Evolutionary conservation across 37 sponge, comb jelly and placozoan genomes (phyloP), one percentile per base, ranked within the genome.

Genomic region (Halisarca cf. caerulea): DNA sequence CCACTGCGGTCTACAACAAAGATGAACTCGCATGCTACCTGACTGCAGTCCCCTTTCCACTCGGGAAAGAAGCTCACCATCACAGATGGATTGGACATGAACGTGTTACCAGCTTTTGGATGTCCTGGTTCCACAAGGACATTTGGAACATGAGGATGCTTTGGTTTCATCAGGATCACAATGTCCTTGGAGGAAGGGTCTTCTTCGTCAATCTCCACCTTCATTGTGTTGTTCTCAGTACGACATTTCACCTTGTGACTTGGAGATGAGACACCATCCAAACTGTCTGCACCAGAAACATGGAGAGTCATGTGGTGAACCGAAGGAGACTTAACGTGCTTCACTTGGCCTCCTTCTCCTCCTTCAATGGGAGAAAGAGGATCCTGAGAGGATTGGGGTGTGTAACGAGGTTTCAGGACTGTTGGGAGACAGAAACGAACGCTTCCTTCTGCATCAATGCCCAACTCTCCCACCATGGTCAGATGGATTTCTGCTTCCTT

Each of bases 1-100:
- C 94, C 94, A 82, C 94, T 93, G 24, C 88, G 82, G 40, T 93
- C 90, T 28, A 93, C 81, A 3, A 93, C 77, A 39, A 93, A 93
- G 15, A 93, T 45, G 35, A 88, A 90, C 86, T 93, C 94, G 53
- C 93, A 82, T 2, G 86, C 72, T 36, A 69, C 83, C 58, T 90
- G 81, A 59, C 58, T 32, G 25, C 30, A 30, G 25, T 74, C 69
- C 0, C 40, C 47, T 2, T 58, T 21, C 40, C 85, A 82, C 79
- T 88, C 59, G 18, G 92, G 92, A 55, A 88, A 88, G 84, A 92
- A 92, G 81, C 59, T 86, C 35, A 92, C 59, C 86, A 92, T 88
- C 42, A 88, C 89, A 3, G 84, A 80, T 51, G 80, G 83, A 59
- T 41, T 79, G 41, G 41, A 41, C 81, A 87, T 87, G 58, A 86